Percentiles rank a stretch among this genome's conserved stretches.
These are phyloP conservation scores for Nesidiocoris tenuis DNA, from an alignment of 2,888 invertebrate genomes.

Conservation along the genomic window DNA sequence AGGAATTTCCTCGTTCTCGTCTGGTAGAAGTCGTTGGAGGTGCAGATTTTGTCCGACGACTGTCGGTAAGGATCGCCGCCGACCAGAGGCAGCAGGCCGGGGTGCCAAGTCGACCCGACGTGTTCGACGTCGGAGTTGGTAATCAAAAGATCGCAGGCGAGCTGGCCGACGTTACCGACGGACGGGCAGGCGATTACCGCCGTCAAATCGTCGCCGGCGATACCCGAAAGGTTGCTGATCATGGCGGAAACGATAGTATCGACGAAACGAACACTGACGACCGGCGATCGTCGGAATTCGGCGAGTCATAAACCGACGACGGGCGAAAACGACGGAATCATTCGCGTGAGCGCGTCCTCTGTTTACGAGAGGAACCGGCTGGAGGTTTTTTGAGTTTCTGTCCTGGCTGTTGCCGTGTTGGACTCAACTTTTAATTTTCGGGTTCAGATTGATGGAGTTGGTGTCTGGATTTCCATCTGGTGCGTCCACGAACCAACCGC, in stretches of 20 bases:
- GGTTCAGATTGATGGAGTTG: too few species aligned
- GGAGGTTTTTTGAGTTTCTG: too few species aligned
- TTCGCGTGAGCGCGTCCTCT: too few species aligned
- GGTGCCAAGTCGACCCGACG: constrained; percentile 70
- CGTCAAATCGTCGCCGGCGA: constrained; percentile 24
- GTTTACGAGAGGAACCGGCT: too few species aligned
- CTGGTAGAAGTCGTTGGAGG: constrained; percentile 47
- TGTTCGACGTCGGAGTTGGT: constrained; percentile 68
- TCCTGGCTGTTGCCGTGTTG: too few species aligned
- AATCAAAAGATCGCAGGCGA: constrained; percentile 79
- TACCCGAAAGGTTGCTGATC: constrained; percentile 16
- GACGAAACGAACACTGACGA: not conserved
- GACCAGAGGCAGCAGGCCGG: constrained; percentile 72
- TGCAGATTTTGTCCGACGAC: constrained; percentile 43
- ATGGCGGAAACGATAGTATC: not conserved
- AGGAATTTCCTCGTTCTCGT: constrained; percentile 40
- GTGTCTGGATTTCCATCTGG: too few species aligned
- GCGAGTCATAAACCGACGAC: not conserved
- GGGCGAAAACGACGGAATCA: not conserved
- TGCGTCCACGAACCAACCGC: too few species aligned
- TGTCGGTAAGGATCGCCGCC: constrained; percentile 75
- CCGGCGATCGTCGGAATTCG: not conserved
- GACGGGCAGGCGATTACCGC: constrained; percentile 55
- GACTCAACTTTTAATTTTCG: too few species aligned
- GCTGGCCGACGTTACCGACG: constrained; percentile 90